A percentile compares a stretch with the other conserved stretches of the same genome.
Evolutionary conservation across 2,888 invertebrate species (phyloP).

Genomic region (Eremobia ochroleuca): DNA sequence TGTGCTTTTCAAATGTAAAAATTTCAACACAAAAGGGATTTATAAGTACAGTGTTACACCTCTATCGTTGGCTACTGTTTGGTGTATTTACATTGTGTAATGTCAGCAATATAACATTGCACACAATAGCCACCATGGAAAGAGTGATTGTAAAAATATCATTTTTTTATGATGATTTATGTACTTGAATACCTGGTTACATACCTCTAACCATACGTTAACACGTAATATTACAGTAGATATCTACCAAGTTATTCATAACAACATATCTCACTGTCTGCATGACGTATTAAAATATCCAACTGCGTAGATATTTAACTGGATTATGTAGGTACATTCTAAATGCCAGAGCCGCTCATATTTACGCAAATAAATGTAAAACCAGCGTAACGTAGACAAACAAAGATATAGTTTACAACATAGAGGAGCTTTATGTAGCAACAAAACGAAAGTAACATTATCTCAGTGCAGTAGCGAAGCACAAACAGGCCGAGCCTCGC

Average conservation of each 20-base stretch:
- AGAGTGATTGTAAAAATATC: constrained; percentile 38
- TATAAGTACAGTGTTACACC: constrained; percentile 59
- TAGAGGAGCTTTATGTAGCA: constrained; percentile 71
- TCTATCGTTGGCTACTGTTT: constrained; percentile 56
- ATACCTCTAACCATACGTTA: background rate
- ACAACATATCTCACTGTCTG: constrained; percentile 49
- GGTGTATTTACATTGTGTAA: constrained; percentile 67
- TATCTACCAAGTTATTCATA: constrained; percentile 46
- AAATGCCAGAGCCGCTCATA: constrained; percentile 46
- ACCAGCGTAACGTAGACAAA: constrained; percentile 64
- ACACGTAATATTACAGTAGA: constrained; percentile 8
- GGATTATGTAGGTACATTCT: constrained; percentile 17
- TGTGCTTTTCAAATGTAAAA: constrained; percentile 64
- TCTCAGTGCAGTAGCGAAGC: constrained; percentile 66
- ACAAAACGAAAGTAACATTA: constrained; percentile 78
- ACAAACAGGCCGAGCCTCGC: constrained; percentile 77
- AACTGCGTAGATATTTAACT: constrained; percentile 45
- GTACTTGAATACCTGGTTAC: constrained; percentile 27
- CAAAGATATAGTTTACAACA: constrained; percentile 66
- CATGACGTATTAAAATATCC: constrained; percentile 26
- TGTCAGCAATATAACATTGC: constrained; percentile 49
- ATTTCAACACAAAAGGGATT: constrained; percentile 64
- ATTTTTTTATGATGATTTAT: constrained; percentile 49
- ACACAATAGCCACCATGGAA: constrained; percentile 53
- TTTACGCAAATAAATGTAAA: constrained; percentile 63